Percentiles rank a stretch among this genome's conserved stretches.
phyloP scores from a whole-genome alignment of 1,140 invertebrate species.

The Drosophila kikkawai region DNA sequence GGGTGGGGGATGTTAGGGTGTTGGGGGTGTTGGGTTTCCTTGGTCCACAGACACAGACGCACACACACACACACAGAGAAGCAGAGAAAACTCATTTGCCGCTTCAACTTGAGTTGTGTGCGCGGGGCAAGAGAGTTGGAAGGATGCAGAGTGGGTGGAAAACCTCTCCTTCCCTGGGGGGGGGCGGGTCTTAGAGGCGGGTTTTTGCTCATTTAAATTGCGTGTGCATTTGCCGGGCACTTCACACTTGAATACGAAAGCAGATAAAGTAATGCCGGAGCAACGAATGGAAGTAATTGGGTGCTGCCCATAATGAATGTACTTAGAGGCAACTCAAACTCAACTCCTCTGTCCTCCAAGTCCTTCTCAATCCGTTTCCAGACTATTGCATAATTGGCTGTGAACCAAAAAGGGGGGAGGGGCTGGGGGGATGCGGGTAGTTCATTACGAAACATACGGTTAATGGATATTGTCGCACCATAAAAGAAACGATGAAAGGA shows the following conservation, averaged over 20 bases:
- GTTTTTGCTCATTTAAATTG: conserved; percentile 78
- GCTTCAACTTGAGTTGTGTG: conserved; percentile 55
- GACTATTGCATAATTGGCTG: conserved; percentile 55
- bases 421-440: conserved; percentile 2
- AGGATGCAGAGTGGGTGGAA: background rate
- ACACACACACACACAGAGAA: conserved; percentile 22
- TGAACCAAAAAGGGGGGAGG: background rate
- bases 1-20: background rate
- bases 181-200: conserved; percentile 11
- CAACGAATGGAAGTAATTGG: conserved; percentile 77
- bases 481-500: conserved; percentile 1
- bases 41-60: conserved; percentile 22
- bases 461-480: conserved; percentile 44
- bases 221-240: conserved; percentile 78
- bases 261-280: conserved; percentile 77
- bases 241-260: conserved; percentile 83
- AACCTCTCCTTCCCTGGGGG: conserved; percentile 14
- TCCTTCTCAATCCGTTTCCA: conserved; percentile 34
- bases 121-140: background rate
- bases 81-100: conserved; percentile 77
- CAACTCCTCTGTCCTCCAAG: background rate
- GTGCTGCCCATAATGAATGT: conserved; percentile 70
- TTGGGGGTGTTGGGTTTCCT: conserved; percentile 16
- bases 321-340: conserved; percentile 25
- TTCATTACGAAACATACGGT: conserved; percentile 39